A percentile compares a stretch with the other conserved stretches of the same genome.
Evolutionary conservation across 2,797 vertebrate species (phyloP).

Genomic region (Euphonia xanthogaster): DNA sequence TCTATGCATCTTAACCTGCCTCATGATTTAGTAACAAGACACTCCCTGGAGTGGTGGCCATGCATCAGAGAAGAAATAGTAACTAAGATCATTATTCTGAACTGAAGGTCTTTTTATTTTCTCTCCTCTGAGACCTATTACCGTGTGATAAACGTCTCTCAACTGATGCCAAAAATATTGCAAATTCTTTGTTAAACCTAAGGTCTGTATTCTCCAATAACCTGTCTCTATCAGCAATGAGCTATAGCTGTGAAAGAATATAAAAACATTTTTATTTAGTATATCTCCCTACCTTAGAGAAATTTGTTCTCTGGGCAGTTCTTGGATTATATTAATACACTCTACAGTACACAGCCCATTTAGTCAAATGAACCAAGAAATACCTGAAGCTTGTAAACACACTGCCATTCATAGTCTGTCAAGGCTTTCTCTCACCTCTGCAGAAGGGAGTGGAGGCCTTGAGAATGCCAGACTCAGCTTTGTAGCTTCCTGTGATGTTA

Average conservation of each 20-base stretch:
- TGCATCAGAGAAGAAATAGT: background rate
- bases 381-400: background rate
- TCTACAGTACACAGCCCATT: background rate
- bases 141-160: background rate
- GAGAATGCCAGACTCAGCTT: constrained; percentile 88
- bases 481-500: constrained; percentile 85
- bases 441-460: constrained; percentile 77
- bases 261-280: background rate
- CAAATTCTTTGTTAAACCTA: background rate
- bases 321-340: background rate
- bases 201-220: background rate
- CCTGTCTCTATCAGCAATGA: background rate
- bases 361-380: background rate
- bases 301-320: background rate
- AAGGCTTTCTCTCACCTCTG: constrained; percentile 75
- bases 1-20: background rate
- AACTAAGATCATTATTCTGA: background rate
- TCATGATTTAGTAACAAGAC: background rate
- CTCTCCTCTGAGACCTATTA: background rate
- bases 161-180: background rate
- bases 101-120: background rate
- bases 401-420: background rate
- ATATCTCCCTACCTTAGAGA: background rate
- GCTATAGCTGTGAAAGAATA: background rate
- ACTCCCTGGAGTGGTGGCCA: background rate